Base-by-base conservation (phyloP, 2,113 vertebrate genomes). In the Syngnathoides biaculeatus region DNA sequence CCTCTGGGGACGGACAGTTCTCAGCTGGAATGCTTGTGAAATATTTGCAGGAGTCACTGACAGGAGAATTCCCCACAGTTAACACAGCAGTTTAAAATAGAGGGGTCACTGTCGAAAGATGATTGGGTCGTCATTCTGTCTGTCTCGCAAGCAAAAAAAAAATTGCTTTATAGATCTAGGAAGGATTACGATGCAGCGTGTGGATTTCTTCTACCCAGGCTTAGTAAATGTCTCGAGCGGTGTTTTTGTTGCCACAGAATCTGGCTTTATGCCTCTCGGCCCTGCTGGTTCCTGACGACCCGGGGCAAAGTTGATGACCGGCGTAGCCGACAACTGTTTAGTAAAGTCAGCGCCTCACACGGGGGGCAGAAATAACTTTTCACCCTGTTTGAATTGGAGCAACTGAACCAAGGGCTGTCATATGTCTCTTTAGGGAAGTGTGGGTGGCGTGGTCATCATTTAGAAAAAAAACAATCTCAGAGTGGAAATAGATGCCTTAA, bases 321-420 rank as follows among this genome's bases (percentile, higher is more conserved):
- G 74, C 81, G 66, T 75, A 69, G 82, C 79, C 71, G 68, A 66
- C 87, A 84, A 80, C 86, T 88, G 87, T 79, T 84, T 73, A 78
- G 79, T 81, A 81, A 81, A 88, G 83, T 90, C 77, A 87, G 56
- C 53, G 64, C 61, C 76, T 82, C 84, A 65, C 81, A 55, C 67
- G 64, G 84, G 81, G 84, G 81, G 81, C 75, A 79, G 74, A 73
- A 86, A 89, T 85, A 87, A 87, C 84, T 86, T 80, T 86, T 78
- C 79, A 68, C 81, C 67, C 73, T 2, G 39, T 67, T 62, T 83
- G 73, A 86, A 74, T 57, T 67, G 68, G 56, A 78, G 58, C 60
- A 77, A 65, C 64, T 73, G 65, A 81, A 69, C 73, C 74, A 59
- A 22, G 19, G 11, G 20, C 39, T 24, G 45, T n/a, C 27, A 64